Evolutionary conservation across 2,113 vertebrate species (phyloP), one percentile per base, ranked within the genome.

Genomic region (Seriola quinqueradiata): DNA sequence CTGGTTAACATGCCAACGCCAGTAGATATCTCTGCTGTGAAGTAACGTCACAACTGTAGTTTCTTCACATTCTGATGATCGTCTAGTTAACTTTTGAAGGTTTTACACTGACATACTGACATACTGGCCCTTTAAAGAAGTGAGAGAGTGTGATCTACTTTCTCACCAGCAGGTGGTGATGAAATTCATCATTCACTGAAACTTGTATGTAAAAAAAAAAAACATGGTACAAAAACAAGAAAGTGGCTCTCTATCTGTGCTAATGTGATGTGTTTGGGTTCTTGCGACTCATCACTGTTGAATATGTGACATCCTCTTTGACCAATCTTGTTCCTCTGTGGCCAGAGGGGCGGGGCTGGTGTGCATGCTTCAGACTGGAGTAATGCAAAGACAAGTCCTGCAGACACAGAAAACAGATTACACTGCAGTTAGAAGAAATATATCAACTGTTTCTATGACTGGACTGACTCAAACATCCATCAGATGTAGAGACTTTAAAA

Each of bases 381-480:
- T 92, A 93, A n/a, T 92, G 90, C 63, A 94, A 17, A 12, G 64
- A 34, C 0, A 12, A 73, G 0, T 82, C 87, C 92, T 94, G 73
- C 48, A 72, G 72, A 81, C 68, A 89, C 1, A 54, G 25, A 48
- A 21, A 52, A 42, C 50, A 21, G 46, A 14, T 21, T 2, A 7
- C 9, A 21, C 52, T 10, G 52, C 8, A 21, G 19, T 21, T 52
- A 52, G 21, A 17, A 8, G 50, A 14, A 46, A 46, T 38, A 38
- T 8, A 38, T 38, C 38, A 8, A 38, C 38, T 38, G 38, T 38
- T 38, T 38, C 38, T 38, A 38, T 38, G 38, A 46, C 44, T 4
- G 13, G 13, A 46, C 2, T 2, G 38, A 38, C 38, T 38, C 44
- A 3, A 46, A 46, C 44, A 28, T 28, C 28, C 28, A 12, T 44